Evolutionary conservation across 2,888 invertebrate species (phyloP), one percentile per base, ranked within the genome.

Genomic region (Phymatocera aterrima): DNA sequence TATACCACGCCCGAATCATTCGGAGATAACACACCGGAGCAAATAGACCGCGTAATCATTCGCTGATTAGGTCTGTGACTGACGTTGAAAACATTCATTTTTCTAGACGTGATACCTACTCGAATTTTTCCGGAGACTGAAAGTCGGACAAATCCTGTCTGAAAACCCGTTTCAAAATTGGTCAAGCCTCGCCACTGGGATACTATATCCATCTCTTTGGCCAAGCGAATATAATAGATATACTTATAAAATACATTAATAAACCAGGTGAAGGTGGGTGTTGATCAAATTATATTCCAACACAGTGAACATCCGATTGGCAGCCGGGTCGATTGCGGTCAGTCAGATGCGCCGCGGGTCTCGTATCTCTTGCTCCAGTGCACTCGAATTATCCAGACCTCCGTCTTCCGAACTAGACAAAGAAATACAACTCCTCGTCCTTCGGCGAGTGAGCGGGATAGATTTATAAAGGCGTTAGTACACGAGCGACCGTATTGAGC

Each of bases 391-490:
- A 72, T 72, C 72, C 51, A 51, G 31, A 6, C 51, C 72, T 51
- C 72, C 51, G 34, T 72, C 72, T 72, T 51, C 31, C n/a, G 34
- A 72, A 72, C 72, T 72, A 72, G 72, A 72, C 72, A 72, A 72
- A 72, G 72, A 72, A 72, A 8, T 18, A 31, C 48, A 43, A 34
- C 72, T 72, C 51, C 34, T 51, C 48, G 72, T 51, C 72, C 72
- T 70, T 51, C 18, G 72, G 18, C 18, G 31, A 21, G 18, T 12
- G 48, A 24, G 31, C n/a, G 31, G 4, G 12, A 2, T 72, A 8
- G 48, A 48, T 8, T 48, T 21, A 12, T 10, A 48, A 40, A 21
- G 72, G 72, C 72, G 72, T 48, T 21, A 72, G 48, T 72, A n/a
- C 72, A 51, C 31, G 12, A 51, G 3, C 48, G 10, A 72, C 12